Evolutionary conservation across 1,140 invertebrate species (phyloP).

Genomic region (Pseudobourletiella spinata): DNA sequence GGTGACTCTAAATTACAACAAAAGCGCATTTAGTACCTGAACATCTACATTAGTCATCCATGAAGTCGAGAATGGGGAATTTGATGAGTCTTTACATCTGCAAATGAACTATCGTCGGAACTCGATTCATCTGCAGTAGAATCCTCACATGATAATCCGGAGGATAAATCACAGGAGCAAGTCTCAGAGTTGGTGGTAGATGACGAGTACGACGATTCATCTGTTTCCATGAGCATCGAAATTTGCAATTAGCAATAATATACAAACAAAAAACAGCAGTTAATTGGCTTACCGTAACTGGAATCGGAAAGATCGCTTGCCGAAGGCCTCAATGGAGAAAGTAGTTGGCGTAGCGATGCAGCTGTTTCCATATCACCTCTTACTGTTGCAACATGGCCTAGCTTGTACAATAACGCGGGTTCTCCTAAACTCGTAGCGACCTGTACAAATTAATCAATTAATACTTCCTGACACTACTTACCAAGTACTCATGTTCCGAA

Average conservation of each 20-base stretch:
- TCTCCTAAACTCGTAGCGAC: constrained; percentile 23
- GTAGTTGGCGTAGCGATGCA: not conserved
- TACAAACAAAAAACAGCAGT: not conserved
- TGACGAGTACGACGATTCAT: not conserved
- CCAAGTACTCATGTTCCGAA: too few species aligned
- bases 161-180: not conserved
- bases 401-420: constrained; percentile 13
- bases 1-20: not conserved
- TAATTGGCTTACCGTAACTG: not conserved
- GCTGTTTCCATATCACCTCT: constrained; percentile 7
- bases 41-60: not conserved
- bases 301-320: not conserved
- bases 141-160: not conserved
- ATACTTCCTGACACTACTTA: not conserved
- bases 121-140: not conserved
- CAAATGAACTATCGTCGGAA: not conserved
- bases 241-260: too few species aligned
- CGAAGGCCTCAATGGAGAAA: not conserved
- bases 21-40: not conserved
- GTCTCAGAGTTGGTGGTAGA: not conserved
- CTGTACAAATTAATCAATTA: not conserved
- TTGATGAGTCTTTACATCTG: too few species aligned
- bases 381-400: constrained; percentile 9
- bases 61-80: too few species aligned
- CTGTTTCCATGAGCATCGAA: not conserved